phyloP scores from a whole-genome alignment of 2,888 invertebrate species.

The Bedellia somnulentella region DNA sequence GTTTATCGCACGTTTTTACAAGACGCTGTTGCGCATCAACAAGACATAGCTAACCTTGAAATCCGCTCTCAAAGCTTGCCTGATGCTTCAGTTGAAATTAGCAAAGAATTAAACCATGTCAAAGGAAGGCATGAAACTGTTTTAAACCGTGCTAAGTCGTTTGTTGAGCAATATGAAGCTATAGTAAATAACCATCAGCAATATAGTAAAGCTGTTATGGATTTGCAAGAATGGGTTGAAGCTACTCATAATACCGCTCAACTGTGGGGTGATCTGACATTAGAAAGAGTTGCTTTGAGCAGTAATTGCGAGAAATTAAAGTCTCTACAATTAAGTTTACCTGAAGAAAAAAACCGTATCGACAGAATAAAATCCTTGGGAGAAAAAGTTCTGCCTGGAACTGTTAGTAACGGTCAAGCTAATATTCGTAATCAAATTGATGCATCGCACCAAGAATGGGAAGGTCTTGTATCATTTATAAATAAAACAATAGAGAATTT shows the following conservation, averaged over 20 bases:
- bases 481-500: constrained; percentile 77
- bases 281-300: constrained; percentile 82
- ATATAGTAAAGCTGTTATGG: constrained; percentile 83
- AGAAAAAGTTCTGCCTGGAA: constrained; percentile 87
- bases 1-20: constrained; percentile 80
- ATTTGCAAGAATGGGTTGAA: constrained; percentile 85
- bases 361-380: constrained; percentile 80
- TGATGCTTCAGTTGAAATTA: constrained; percentile 74
- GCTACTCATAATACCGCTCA: constrained; percentile 80
- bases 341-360: constrained; percentile 85
- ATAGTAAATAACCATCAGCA: constrained; percentile 89
- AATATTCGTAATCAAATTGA: constrained; percentile 88
- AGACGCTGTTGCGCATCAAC: constrained; percentile 82
- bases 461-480: constrained; percentile 75
- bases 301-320: constrained; percentile 85
- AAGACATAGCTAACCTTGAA: constrained; percentile 79
- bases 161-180: constrained; percentile 82
- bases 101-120: constrained; percentile 69
- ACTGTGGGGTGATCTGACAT: constrained; percentile 80
- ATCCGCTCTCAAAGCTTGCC: constrained; percentile 80
- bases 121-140: constrained; percentile 73
- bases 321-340: constrained; percentile 74
- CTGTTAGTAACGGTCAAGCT: constrained; percentile 78
- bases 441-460: constrained; percentile 88
- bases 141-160: constrained; percentile 70